phyloP scores from a whole-genome alignment of 2,113 vertebrate genomes.

The Atractosteus spatula region DNA sequence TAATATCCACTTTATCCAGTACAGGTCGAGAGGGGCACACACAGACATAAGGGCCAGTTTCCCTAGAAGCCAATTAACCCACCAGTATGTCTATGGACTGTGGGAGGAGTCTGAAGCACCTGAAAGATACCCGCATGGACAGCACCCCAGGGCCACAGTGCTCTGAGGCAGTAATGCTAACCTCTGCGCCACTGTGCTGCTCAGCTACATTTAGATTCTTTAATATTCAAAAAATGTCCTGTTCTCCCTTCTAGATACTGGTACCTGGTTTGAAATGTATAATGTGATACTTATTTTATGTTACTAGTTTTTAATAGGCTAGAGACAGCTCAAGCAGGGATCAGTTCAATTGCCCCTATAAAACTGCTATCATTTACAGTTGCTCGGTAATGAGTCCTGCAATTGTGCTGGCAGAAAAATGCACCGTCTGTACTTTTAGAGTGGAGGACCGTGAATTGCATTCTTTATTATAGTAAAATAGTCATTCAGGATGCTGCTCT shows the following conservation, averaged over 20 bases:
- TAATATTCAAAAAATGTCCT: too few species aligned
- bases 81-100: background rate
- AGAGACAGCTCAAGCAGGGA: conserved; percentile 40
- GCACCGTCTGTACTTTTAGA: conserved; percentile 45
- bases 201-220: too few species aligned
- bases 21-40: too few species aligned
- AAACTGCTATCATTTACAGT: conserved; percentile 32
- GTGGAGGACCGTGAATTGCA: conserved; percentile 17
- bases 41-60: too few species aligned
- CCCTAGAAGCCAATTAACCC: too few species aligned
- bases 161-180: too few species aligned
- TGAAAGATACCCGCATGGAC: too few species aligned
- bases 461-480: conserved; percentile 3
- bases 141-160: too few species aligned
- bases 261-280: too few species aligned
- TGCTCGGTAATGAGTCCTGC: conserved; percentile 43
- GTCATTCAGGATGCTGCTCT: conserved; percentile 9
- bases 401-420: conserved; percentile 59
- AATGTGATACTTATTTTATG: conserved; percentile 32
- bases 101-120: background rate
- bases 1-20: too few species aligned
- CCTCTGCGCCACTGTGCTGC: too few species aligned
- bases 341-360: conserved; percentile 38
- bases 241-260: too few species aligned
- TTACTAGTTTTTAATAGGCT: conserved; percentile 37